These are phyloP conservation scores for Notamacropus eugenii DNA, from an alignment of 2,797 vertebrate genomes.

Conservation along the genomic window DNA sequence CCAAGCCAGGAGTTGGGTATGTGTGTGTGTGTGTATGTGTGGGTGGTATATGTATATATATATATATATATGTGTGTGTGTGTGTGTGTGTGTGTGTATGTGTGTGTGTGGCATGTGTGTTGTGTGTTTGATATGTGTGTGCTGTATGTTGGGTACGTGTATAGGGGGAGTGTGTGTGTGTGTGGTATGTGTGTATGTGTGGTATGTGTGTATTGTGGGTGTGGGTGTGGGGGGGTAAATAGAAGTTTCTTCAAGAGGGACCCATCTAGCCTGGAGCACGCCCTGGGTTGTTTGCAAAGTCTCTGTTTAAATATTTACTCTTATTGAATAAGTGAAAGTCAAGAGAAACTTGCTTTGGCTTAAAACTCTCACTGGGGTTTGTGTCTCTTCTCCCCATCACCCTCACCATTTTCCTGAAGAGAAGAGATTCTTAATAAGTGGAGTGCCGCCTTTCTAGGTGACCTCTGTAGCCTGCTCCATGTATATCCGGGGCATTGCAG, in stretches of 20 bases:
- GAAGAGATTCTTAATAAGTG: slow-evolving; percentile 24
- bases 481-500: slow-evolving; percentile 11
- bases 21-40: background rate
- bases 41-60: too few relatives aligned
- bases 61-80: too few relatives aligned
- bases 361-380: background rate
- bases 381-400: background rate
- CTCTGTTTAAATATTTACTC: slow-evolving; percentile 44
- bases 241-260: background rate
- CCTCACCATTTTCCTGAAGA: background rate
- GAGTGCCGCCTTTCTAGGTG: background rate
- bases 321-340: slow-evolving; percentile 24
- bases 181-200: background rate
- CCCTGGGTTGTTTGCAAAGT: slow-evolving; percentile 18
- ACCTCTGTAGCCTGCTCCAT: slow-evolving; percentile 36
- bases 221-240: too few relatives aligned
- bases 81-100: background rate
- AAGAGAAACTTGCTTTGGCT: background rate
- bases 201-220: background rate
- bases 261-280: background rate
- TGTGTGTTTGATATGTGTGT: background rate
- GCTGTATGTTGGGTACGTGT: too few relatives aligned
- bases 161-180: too few relatives aligned
- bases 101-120: too few relatives aligned
- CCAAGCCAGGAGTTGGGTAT: too few relatives aligned